Conservation (phyloP, 2,888 invertebrate species). For the Himalopsyche anomala region DNA sequence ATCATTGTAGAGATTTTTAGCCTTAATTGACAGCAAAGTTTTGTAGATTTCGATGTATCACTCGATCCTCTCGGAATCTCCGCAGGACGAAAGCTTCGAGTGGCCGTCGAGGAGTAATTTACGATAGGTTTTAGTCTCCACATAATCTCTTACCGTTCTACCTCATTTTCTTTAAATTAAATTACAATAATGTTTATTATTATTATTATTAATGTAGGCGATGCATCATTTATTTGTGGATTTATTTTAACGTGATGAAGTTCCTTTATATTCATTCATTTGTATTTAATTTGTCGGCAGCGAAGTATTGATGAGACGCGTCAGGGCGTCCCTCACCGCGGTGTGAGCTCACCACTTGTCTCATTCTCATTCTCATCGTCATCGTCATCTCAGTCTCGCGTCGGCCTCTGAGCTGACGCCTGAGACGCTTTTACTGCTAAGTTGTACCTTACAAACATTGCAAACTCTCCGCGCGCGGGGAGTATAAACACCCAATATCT, state of each 20-base stretch:
- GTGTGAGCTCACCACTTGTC: slow-evolving; percentile 64
- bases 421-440: slow-evolving; percentile 50
- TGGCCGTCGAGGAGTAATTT: slow-evolving; percentile 56
- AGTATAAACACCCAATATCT: slow-evolving; percentile 76
- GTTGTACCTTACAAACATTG: slow-evolving; percentile 72
- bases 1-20: slow-evolving; percentile 60
- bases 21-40: slow-evolving; percentile 55
- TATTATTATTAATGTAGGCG: slow-evolving; percentile 63
- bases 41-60: slow-evolving; percentile 41
- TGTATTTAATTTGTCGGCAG: slow-evolving; percentile 61
- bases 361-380: slow-evolving; percentile 56
- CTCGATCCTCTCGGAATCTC: slow-evolving; percentile 73
- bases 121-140: slow-evolving; percentile 62
- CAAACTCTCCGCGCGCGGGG: slow-evolving; percentile 71
- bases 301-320: slow-evolving; percentile 63
- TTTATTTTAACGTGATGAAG: slow-evolving; percentile 59
- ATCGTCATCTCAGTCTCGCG: slow-evolving; percentile 48
- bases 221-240: slow-evolving; percentile 65
- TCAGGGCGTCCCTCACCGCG: slow-evolving; percentile 36
- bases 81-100: slow-evolving; percentile 69
- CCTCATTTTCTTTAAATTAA: slow-evolving; percentile 64
- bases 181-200: slow-evolving; percentile 63
- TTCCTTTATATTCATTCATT: slow-evolving; percentile 63
- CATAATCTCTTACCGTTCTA: slow-evolving; percentile 65
- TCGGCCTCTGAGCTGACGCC: slow-evolving; percentile 45